Percentiles rank a stretch among this genome's conserved stretches.
Evolutionary conservation across 2,888 invertebrate genomes (phyloP).

Genomic region (Achlya flavicornis): DNA sequence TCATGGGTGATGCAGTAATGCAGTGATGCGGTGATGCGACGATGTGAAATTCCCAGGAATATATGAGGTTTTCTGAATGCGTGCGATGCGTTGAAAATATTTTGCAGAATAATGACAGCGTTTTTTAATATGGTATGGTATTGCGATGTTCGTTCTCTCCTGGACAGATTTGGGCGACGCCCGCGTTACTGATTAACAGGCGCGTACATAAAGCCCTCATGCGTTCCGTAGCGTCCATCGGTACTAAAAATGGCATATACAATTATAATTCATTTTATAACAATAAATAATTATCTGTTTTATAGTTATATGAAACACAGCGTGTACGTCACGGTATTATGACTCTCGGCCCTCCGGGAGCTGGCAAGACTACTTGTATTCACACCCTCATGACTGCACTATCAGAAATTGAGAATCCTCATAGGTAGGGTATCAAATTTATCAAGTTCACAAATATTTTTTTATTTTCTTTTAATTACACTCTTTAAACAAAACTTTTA

Average conservation of each 20-base stretch:
- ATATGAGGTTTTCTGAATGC: too few species aligned
- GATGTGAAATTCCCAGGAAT: too few species aligned
- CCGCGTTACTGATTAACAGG: too few species aligned
- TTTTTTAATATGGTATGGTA: not conserved
- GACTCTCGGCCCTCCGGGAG: slow-evolving; percentile 97
- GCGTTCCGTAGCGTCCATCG: too few species aligned
- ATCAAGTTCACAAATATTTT: not conserved
- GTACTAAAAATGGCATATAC: not conserved
- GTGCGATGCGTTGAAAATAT: too few species aligned
- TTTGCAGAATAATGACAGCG: too few species aligned
- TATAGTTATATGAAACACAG: slow-evolving; percentile 96
- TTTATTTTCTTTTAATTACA: not conserved
- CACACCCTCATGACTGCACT: slow-evolving; percentile 95
- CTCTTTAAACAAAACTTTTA: not conserved
- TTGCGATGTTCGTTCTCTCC: not conserved
- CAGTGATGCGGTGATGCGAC: too few species aligned
- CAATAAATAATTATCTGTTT: slow-evolving; percentile 24
- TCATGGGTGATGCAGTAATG: too few species aligned
- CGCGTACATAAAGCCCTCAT: too few species aligned
- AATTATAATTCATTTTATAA: not conserved
- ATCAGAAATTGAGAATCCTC: slow-evolving; percentile 91
- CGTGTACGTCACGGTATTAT: slow-evolving; percentile 97
- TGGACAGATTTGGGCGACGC: too few species aligned
- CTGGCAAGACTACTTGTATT: slow-evolving; percentile 97
- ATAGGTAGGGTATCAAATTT: slow-evolving; percentile 84